Conservation (phyloP, 2,113 vertebrate species). For the Silurus glanis region DNA sequence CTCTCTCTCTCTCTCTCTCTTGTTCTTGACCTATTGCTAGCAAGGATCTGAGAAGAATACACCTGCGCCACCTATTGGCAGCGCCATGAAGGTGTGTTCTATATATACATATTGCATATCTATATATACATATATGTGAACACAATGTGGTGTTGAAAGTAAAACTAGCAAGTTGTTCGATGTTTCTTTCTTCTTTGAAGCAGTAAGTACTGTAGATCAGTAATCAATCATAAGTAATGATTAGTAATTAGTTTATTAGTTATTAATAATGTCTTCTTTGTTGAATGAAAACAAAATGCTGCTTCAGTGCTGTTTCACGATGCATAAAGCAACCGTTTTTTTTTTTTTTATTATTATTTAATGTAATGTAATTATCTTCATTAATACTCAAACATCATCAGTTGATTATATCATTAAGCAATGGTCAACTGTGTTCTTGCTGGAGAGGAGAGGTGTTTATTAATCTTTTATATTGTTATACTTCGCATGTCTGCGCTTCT, state of each 20-base stretch:
- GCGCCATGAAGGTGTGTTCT: neutral
- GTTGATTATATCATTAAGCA: slow-evolving; percentile 7
- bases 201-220: no score
- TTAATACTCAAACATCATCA: slow-evolving; percentile 1
- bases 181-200: no score
- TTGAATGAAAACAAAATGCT: neutral
- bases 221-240: no score
- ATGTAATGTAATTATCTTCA: neutral
- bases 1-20: no score
- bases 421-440: neutral
- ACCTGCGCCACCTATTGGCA: neutral
- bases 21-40: no score
- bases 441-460: slow-evolving; percentile 21
- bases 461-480: slow-evolving; percentile 13
- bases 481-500: slow-evolving; percentile 23
- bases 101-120: neutral
- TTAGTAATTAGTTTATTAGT: no score
- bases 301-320: neutral
- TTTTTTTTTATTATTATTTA: no score
- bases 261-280: neutral
- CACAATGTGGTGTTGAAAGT: no score
- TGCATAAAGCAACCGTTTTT: no score
- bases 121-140: no score
- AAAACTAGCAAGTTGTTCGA: no score
- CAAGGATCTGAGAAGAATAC: neutral